Evolutionary conservation across 2,797 vertebrate genomes (phyloP).

Genomic region (Enteromius fasciolatus): DNA sequence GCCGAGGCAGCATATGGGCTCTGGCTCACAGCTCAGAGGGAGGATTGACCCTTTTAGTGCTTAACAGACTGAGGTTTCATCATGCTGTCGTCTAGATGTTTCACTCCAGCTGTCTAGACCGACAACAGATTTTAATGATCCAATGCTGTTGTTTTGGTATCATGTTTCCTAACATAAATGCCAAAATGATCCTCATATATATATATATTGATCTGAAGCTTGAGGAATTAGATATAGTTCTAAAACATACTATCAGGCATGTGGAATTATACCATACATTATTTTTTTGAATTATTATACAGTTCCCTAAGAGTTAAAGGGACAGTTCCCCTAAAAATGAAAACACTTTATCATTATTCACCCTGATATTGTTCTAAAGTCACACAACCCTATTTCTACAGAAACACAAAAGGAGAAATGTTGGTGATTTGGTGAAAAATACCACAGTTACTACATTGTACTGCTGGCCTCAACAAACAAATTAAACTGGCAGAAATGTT

Average conservation of each 20-base stretch:
- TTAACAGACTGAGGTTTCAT: slow-evolving; percentile 58
- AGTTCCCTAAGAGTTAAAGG: not conserved
- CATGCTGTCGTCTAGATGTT: slow-evolving; percentile 55
- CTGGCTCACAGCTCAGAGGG: slow-evolving; percentile 44
- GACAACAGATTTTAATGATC: slow-evolving; percentile 53
- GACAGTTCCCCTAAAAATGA: not conserved
- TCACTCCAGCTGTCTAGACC: slow-evolving; percentile 60
- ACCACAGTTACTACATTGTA: not conserved
- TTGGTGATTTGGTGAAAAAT: too few relatives aligned
- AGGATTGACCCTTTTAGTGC: slow-evolving; percentile 59
- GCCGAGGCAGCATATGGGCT: slow-evolving; percentile 60
- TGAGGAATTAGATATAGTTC: slow-evolving; percentile 11
- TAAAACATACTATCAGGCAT: not conserved
- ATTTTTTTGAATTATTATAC: not conserved
- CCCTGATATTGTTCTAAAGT: not conserved
- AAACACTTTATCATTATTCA: not conserved
- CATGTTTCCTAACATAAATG: slow-evolving; percentile 30
- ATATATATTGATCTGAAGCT: not conserved
- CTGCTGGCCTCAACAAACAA: not conserved
- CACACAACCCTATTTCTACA: not conserved
- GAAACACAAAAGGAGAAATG: not conserved
- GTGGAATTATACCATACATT: not conserved
- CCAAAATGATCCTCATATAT: slow-evolving; percentile 31
- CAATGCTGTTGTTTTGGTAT: slow-evolving; percentile 44
- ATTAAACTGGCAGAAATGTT: not conserved